These are phyloP conservation scores for Thunnus albacares DNA, from an alignment of 2,797 vertebrate genomes.

Conservation along the genomic window DNA sequence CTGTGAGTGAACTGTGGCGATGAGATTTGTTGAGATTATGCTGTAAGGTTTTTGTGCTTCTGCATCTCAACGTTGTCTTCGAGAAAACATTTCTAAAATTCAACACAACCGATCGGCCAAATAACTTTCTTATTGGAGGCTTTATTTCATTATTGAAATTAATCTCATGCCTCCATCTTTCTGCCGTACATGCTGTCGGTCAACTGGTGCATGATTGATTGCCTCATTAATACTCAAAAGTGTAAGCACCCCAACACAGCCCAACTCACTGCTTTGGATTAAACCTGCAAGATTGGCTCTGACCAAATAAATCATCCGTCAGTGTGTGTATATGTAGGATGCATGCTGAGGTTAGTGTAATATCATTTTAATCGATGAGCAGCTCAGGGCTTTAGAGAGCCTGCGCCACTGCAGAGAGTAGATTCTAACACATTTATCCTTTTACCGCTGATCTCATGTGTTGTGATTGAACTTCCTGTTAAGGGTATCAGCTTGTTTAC, in stretches of 20 bases:
- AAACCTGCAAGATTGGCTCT: conserved; percentile 54
- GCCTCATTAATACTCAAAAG: conserved; percentile 73
- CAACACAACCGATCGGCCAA: neutral
- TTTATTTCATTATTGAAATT: conserved; percentile 65
- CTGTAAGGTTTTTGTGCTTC: conserved; percentile 12
- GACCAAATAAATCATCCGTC: conserved; percentile 73
- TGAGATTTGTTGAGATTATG: conserved; percentile 28
- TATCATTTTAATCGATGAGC: conserved; percentile 73
- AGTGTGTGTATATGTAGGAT: conserved; percentile 54
- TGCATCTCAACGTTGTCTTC: neutral
- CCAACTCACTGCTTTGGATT: conserved; percentile 63
- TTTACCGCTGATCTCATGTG: conserved; percentile 46
- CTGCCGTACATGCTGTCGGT: conserved; percentile 43
- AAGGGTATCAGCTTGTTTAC: conserved; percentile 48
- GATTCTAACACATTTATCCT: conserved; percentile 65
- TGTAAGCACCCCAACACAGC: conserved; percentile 41
- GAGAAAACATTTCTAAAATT: conserved; percentile 23
- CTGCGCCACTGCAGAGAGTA: conserved; percentile 34
- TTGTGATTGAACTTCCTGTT: conserved; percentile 58
- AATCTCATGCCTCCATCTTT: conserved; percentile 49
- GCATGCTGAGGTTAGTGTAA: conserved; percentile 59
- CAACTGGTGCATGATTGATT: conserved; percentile 72
- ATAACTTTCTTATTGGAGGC: conserved; percentile 22
- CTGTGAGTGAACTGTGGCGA: conserved; percentile 35
- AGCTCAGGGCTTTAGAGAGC: conserved; percentile 45